These are phyloP conservation scores for Diachasmimorpha longicaudata DNA, from an alignment of 1,140 invertebrate genomes.

Conservation along the genomic window DNA sequence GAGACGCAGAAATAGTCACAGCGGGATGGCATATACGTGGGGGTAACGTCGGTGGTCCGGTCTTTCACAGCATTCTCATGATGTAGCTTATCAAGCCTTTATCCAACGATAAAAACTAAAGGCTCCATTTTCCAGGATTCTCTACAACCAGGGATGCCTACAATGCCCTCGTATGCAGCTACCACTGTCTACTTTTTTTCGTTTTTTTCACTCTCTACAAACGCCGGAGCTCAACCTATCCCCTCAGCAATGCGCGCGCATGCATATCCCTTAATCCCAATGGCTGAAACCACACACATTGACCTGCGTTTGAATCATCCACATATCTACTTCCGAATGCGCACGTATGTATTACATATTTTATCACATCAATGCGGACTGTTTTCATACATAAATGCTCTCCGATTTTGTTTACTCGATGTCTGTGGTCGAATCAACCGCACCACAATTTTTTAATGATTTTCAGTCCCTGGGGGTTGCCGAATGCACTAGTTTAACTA, in stretches of 20 bases:
- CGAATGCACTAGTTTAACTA: too few relatives aligned
- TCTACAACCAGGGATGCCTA: neutral
- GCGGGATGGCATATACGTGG: slow-evolving; percentile 29
- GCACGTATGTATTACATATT: neutral
- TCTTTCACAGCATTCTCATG: slow-evolving; percentile 45
- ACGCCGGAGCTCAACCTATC: slow-evolving; percentile 14
- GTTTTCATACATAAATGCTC: neutral
- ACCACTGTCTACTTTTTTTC: neutral
- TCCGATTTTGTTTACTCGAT: neutral
- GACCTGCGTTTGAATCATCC: slow-evolving; percentile 2
- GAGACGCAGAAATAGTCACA: neutral
- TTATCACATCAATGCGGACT: neutral
- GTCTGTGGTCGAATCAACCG: neutral
- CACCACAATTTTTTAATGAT: too few relatives aligned
- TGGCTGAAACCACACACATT: neutral
- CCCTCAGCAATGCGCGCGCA: slow-evolving; percentile 12
- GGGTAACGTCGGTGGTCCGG: slow-evolving; percentile 16
- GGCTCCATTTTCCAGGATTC: slow-evolving; percentile 55
- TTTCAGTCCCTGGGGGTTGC: too few relatives aligned
- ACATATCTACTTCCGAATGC: too few relatives aligned
- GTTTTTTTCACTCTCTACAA: slow-evolving; percentile 2
- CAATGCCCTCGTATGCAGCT: neutral
- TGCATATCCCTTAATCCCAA: slow-evolving; percentile 3
- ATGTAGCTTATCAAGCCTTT: slow-evolving; percentile 58
- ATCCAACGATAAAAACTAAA: slow-evolving; percentile 57